Percentiles rank a stretch among this genome's conserved stretches.
Evolutionary conservation across 2,888 invertebrate genomes (phyloP).

Genomic region (Oscheius myriophilus): DNA sequence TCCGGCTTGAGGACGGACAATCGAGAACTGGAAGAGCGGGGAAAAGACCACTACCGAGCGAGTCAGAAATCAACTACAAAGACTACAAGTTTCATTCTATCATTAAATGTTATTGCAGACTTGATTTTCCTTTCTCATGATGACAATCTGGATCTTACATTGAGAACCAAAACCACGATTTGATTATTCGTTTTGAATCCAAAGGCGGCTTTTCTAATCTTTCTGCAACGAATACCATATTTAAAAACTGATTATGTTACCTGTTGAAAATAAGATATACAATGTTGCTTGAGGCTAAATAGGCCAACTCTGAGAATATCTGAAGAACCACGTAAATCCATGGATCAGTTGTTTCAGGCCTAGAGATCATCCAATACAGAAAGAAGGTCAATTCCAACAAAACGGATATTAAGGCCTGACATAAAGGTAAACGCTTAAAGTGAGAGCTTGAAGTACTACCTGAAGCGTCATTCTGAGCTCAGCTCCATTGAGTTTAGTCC

Average conservation of each 20-base stretch:
- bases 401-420: conserved; percentile 9
- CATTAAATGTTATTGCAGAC: no score
- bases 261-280: conserved; percentile 14
- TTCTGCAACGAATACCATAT: no score
- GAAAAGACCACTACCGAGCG: no score
- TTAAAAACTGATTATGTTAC: background rate
- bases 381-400: conserved; percentile 11
- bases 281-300: conserved; percentile 4
- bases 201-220: no score
- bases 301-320: background rate
- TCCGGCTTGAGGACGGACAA: no score
- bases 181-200: no score
- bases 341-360: background rate
- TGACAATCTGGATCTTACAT: no score
- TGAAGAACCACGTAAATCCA: background rate
- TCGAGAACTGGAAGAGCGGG: no score
- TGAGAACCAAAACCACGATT: no score
- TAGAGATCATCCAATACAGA: background rate
- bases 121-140: no score
- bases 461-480: conserved; percentile 13
- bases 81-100: no score
- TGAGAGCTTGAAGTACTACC: conserved; percentile 1
- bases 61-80: no score
- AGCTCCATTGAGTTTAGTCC: background rate
- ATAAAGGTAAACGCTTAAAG: background rate